These are phyloP conservation scores for Ceratoteleas bidentatus DNA, from an alignment of 1,140 invertebrate genomes.

Conservation along the genomic window DNA sequence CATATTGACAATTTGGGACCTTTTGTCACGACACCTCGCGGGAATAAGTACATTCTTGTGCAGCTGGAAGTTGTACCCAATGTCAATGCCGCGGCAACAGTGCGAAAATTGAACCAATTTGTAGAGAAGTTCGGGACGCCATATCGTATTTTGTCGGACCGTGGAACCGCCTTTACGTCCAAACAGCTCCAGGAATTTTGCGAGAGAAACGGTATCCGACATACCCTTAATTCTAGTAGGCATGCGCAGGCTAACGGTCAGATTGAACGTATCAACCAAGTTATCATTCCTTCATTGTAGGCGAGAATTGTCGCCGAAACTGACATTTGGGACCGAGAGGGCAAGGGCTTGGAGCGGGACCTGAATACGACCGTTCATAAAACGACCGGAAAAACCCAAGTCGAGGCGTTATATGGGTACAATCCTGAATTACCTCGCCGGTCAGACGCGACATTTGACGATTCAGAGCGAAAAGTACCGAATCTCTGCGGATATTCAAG, in stretches of 20 bases:
- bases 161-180: conserved; percentile 25
- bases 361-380: conserved; percentile 22
- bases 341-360: conserved; percentile 22
- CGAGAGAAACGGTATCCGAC: conserved; percentile 47
- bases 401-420: conserved; percentile 20
- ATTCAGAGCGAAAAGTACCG: conserved; percentile 5
- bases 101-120: conserved; percentile 28
- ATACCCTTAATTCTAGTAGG: too few relatives aligned
- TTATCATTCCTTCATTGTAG: conserved; percentile 25
- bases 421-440: conserved; percentile 7
- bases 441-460: conserved; percentile 15
- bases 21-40: conserved; percentile 2
- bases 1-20: conserved; percentile 34
- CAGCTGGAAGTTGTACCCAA: conserved; percentile 1
- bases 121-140: conserved; percentile 24
- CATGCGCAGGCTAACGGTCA: conserved; percentile 66
- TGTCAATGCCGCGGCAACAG: conserved; percentile 1
- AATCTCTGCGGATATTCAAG: conserved; percentile 11
- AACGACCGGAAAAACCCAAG: conserved; percentile 19
- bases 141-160: conserved; percentile 13
- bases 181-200: conserved; percentile 47
- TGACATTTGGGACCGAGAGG: conserved; percentile 7
- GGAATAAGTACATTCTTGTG: conserved; percentile 11
- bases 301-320: not conserved
- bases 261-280: conserved; percentile 47